Conservation (phyloP, 53 echinoderm and acorn worm species). For the Crossaster papposus region DNA sequence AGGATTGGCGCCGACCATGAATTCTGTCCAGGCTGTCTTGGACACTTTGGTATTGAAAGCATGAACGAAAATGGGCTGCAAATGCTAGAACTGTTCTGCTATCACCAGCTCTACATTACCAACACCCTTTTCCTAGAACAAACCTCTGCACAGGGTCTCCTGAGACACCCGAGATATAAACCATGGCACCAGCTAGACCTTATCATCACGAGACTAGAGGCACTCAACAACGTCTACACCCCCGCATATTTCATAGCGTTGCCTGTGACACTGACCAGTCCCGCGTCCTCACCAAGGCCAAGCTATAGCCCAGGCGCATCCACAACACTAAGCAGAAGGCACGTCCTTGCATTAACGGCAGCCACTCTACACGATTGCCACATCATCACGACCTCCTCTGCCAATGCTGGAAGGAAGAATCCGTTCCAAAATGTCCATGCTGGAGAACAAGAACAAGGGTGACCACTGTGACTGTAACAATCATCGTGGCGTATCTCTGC, state of each 20-base stretch:
- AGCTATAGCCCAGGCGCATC: slow-evolving; percentile 44
- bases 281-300: slow-evolving; percentile 46
- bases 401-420: too few species aligned
- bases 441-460: too few species aligned
- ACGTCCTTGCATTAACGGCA: slow-evolving; percentile 27
- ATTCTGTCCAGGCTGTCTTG: slow-evolving; percentile 20
- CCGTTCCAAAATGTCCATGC: too few species aligned
- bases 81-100: slow-evolving; percentile 45
- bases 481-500: too few species aligned
- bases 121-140: slow-evolving; percentile 55
- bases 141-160: slow-evolving; percentile 28
- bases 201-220: slow-evolving; percentile 12
- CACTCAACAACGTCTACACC: slow-evolving; percentile 7
- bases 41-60: slow-evolving; percentile 35
- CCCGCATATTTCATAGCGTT: too few species aligned
- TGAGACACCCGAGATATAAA: slow-evolving; percentile 54
- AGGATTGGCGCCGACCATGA: slow-evolving; percentile 19
- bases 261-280: slow-evolving; percentile 64
- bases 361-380: not conserved
- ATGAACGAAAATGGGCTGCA: slow-evolving; percentile 52
- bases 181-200: slow-evolving; percentile 52
- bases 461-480: too few species aligned
- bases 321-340: slow-evolving; percentile 50
- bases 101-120: slow-evolving; percentile 51
- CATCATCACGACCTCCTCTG: too few species aligned